phyloP scores from a whole-genome alignment of 1,140 invertebrate species.

The Drosophila nigrodunni region DNA sequence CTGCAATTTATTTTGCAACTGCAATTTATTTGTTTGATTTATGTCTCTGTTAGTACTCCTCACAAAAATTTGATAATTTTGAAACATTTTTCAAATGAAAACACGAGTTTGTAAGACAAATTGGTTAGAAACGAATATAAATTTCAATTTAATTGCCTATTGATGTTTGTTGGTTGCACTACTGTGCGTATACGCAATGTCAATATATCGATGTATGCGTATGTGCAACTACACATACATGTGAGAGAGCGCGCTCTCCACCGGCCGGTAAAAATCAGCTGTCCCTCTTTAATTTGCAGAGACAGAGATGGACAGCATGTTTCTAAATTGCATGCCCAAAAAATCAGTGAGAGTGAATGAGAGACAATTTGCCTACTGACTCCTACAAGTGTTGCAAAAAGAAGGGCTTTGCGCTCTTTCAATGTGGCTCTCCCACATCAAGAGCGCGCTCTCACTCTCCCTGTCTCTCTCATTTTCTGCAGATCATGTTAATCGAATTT shows the following conservation, averaged over 20 bases:
- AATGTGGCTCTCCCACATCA: not conserved
- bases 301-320: conserved; percentile 1
- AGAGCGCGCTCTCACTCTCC: not conserved
- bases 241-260: conserved; percentile 5
- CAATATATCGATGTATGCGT: conserved; percentile 6
- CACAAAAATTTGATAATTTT: too few relatives aligned
- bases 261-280: conserved; percentile 29
- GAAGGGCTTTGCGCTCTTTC: not conserved
- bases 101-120: too few relatives aligned
- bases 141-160: not conserved
- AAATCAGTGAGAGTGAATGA: not conserved
- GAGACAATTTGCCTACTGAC: not conserved
- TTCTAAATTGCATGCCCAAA: conserved; percentile 1
- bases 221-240: conserved; percentile 4
- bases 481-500: conserved; percentile 69
- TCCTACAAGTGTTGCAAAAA: conserved; percentile 26
- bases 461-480: conserved; percentile 44
- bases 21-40: too few relatives aligned
- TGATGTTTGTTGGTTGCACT: not conserved
- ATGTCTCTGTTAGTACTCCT: too few relatives aligned
- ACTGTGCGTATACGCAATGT: conserved; percentile 53
- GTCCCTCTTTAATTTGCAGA: conserved; percentile 21
- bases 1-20: too few relatives aligned
- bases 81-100: too few relatives aligned
- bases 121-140: too few relatives aligned